Percentiles rank a stretch among this genome's conserved stretches.
Conservation (phyloP, 2,888 invertebrate genomes). For the Agrochola litura region DNA sequence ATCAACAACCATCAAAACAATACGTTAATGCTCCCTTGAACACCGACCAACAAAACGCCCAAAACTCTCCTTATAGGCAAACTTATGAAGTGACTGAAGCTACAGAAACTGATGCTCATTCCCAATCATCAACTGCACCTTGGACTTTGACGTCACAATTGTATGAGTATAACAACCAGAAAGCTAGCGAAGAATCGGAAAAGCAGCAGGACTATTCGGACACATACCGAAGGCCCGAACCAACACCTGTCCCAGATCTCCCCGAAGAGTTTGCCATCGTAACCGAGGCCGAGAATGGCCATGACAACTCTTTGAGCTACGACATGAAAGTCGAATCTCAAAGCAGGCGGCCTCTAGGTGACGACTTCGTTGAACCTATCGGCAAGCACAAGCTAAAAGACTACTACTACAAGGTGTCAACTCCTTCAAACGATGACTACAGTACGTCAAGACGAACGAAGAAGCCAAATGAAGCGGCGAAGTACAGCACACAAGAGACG, state of each 20-base stretch:
- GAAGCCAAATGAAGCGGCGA: constrained; percentile 79
- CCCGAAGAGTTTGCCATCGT: constrained; percentile 86
- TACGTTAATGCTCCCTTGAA: constrained; percentile 77
- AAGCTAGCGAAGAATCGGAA: constrained; percentile 76
- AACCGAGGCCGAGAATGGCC: constrained; percentile 84
- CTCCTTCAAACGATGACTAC: constrained; percentile 82
- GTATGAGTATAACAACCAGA: constrained; percentile 74
- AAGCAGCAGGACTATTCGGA: constrained; percentile 76
- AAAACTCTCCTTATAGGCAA: constrained; percentile 73
- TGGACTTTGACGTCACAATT: constrained; percentile 82
- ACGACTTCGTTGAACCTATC: constrained; percentile 86
- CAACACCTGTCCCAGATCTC: constrained; percentile 77
- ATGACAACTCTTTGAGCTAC: constrained; percentile 85
- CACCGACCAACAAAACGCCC: constrained; percentile 69
- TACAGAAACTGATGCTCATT: constrained; percentile 79
- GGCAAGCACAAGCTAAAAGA: constrained; percentile 86
- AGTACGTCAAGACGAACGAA: constrained; percentile 82
- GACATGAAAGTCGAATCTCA: constrained; percentile 85
- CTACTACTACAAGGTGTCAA: constrained; percentile 87
- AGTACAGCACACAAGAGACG: constrained; percentile 72
- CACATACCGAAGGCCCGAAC: constrained; percentile 75
- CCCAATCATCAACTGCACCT: constrained; percentile 79
- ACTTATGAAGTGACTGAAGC: constrained; percentile 88
- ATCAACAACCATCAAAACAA: constrained; percentile 81
- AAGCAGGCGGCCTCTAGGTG: constrained; percentile 86